Base-by-base conservation (phyloP, 2,888 invertebrate genomes). In the Lomographa bimaculata region DNA sequence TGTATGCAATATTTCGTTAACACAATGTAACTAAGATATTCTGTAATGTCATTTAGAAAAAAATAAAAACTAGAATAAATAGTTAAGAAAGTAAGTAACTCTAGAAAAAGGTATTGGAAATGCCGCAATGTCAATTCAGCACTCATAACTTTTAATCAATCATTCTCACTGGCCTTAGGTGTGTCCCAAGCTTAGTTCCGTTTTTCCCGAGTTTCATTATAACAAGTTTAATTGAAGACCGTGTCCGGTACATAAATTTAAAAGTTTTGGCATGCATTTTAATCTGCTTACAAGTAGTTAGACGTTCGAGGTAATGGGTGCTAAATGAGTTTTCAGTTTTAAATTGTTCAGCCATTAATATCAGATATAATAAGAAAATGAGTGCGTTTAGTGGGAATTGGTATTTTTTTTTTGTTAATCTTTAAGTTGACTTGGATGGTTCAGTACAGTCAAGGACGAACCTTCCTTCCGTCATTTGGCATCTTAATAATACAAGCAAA, bases 141-240 rank as follows among this genome's bases (percentile, higher is more conserved):
- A n/a, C n/a, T n/a, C n/a, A n/a, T n/a, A n/a, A n/a, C n/a, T n/a
- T n/a, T n/a, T n/a, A n/a, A n/a, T n/a, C n/a, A n/a, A n/a, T 14
- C 4, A 14, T 14, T 14, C 14, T 3, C 14, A 4, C n/a, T 7
- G n/a, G 7, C 1, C 7, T 7, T 10, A 16, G 20, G 40, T 41
- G 19, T 11, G 16, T 6, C 20, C 7, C 3, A 1, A 19, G 3
- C 29, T 12, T 42, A 19, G 70, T 64, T 68, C 73, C 66, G 79
- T 81, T 83, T 84, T 84, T 80, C 70, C 72, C 70, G 65, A 72
- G 76, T 81, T 83, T 79, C 79, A 80, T 82, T 82, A 77, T 79
- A 82, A 82, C 79, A 81, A 83, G 79, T 84, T 85, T 83, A 83
- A 85, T 86, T 82, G 82, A 83, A 84, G 83, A 80, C 79, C 78